Evolutionary conservation across 1,140 invertebrate genomes (phyloP).

Genomic region (Solenopsis fugax): DNA sequence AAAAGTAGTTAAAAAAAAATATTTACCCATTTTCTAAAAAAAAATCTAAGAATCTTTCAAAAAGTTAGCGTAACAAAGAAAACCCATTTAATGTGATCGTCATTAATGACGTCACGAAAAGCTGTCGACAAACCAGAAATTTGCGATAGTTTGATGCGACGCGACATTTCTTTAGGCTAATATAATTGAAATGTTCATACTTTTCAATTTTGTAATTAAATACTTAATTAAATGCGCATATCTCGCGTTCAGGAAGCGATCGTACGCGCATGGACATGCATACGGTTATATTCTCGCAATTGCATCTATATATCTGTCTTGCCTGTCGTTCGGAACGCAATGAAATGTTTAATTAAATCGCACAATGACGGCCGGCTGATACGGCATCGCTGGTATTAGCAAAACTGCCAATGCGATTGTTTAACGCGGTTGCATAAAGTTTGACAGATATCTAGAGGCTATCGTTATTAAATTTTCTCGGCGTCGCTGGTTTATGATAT

Average conservation of each 20-base stretch:
- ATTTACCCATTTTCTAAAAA: no score
- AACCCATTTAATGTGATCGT: no score
- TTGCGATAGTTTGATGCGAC: no score
- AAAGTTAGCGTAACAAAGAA: no score
- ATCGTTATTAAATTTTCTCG: conserved; percentile 33
- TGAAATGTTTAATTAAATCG: conserved; percentile 72
- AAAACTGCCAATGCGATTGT: conserved; percentile 63
- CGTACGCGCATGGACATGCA: background rate
- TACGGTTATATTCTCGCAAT: conserved; percentile 39
- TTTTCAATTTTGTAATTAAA: conserved; percentile 31
- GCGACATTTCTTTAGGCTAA: background rate
- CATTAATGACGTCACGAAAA: no score
- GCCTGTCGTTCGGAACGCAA: conserved; percentile 52
- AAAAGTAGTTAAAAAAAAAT: no score
- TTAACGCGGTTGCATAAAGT: conserved; percentile 29
- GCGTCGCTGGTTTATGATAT: background rate
- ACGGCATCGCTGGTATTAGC: conserved; percentile 52
- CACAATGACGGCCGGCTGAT: conserved; percentile 50
- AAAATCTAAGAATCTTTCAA: no score
- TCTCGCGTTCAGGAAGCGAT: background rate
- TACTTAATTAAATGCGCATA: conserved; percentile 39
- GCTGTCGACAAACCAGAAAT: background rate
- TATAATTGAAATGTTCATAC: conserved; percentile 12
- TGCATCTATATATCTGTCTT: conserved; percentile 53
- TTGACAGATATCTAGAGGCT: conserved; percentile 40